phyloP scores from a whole-genome alignment of 2,888 invertebrate genomes.

The Philereme vetulata region DNA sequence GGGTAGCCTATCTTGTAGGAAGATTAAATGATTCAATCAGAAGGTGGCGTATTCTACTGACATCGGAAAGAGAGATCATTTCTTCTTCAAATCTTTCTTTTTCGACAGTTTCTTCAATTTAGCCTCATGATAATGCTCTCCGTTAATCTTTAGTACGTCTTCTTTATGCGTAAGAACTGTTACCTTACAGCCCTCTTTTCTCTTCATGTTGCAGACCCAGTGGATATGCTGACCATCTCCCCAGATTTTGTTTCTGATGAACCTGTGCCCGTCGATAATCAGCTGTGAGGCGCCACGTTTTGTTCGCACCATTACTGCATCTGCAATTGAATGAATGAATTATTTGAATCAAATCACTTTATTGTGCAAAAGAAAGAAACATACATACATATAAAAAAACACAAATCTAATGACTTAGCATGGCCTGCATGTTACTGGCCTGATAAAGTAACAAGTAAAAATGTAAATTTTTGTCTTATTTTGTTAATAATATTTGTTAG shows the following conservation, averaged over 20 bases:
- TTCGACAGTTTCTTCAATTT: background rate
- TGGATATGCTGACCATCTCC: constrained; percentile 33
- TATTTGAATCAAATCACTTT: too few species aligned
- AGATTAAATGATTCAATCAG: too few species aligned
- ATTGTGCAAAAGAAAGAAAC: too few species aligned
- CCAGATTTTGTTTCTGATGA: constrained; percentile 42
- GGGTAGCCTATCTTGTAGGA: too few species aligned
- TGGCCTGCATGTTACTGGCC: too few species aligned
- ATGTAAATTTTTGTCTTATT: too few species aligned
- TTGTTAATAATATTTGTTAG: too few species aligned
- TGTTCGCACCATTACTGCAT: constrained; percentile 43
- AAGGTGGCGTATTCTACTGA: background rate
- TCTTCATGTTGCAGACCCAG: constrained; percentile 34
- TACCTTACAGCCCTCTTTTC: constrained; percentile 27
- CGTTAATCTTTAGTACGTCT: constrained; percentile 27
- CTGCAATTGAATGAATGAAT: constrained; percentile 29
- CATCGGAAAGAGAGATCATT: background rate
- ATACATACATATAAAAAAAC: too few species aligned
- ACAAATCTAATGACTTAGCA: too few species aligned
- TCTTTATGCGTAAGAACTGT: constrained; percentile 32
- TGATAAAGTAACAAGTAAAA: too few species aligned
- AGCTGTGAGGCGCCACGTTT: constrained; percentile 42
- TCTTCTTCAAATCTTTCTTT: constrained; percentile 6
- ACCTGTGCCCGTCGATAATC: constrained; percentile 38
- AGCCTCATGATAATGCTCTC: constrained; percentile 32